phyloP scores from a whole-genome alignment of 2,888 invertebrate genomes.

The Xylota sylvarum region DNA sequence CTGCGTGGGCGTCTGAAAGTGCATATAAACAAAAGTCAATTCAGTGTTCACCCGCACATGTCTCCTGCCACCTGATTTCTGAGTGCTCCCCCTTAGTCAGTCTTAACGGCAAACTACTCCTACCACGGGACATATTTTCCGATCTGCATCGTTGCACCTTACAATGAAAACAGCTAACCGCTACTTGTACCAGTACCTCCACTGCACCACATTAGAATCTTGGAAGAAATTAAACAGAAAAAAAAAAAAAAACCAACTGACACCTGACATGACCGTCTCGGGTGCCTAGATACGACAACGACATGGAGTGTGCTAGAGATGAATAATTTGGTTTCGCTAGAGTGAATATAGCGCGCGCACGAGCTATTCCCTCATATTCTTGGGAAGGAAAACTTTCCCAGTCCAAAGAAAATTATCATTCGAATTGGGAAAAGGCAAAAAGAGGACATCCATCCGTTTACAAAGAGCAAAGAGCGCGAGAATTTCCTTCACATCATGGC shows the following conservation, averaged over 20 bases:
- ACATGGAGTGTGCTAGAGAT: conserved; percentile 72
- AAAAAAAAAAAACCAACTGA: conserved; percentile 29
- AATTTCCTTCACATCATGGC: conserved; percentile 36
- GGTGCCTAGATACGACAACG: conserved; percentile 62
- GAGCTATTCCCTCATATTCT: conserved; percentile 21
- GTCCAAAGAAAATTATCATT: conserved; percentile 43
- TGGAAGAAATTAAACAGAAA: conserved; percentile 5
- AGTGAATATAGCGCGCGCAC: conserved; percentile 59
- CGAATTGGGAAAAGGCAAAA: conserved; percentile 43
- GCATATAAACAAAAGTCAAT: too few species aligned
- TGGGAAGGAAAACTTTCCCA: conserved; percentile 30
- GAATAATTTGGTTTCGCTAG: conserved; percentile 75
- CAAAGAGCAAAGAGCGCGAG: conserved; percentile 53
- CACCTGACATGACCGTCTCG: conserved; percentile 74
- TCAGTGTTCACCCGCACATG: background rate
- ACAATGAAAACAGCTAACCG: conserved; percentile 67
- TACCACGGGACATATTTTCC: conserved; percentile 63
- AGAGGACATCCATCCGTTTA: conserved; percentile 25
- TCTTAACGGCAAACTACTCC: conserved; percentile 51
- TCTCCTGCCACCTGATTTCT: conserved; percentile 29
- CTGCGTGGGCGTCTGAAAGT: too few species aligned
- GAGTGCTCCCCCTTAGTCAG: conserved; percentile 11
- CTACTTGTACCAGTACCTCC: conserved; percentile 35
- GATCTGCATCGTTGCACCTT: conserved; percentile 64
- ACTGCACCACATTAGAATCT: conserved; percentile 68